These are phyloP conservation scores for Ceyx melanurus DNA, from an alignment of 2,113 vertebrate species.

Conservation along the genomic window DNA sequence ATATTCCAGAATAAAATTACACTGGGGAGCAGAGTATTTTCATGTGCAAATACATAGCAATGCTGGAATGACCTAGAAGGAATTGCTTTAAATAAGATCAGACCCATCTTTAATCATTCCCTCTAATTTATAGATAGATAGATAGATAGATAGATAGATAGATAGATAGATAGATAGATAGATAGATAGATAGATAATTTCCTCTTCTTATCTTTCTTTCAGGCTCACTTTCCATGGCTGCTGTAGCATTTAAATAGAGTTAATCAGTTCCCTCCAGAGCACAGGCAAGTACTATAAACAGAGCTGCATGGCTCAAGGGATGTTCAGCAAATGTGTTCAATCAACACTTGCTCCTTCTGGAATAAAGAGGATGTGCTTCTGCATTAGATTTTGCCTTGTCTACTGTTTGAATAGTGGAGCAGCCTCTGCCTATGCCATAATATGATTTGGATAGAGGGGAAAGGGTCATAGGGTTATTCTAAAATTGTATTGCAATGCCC, in stretches of 20 bases:
- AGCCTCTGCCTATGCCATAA: not conserved
- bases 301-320: conserved; percentile 18
- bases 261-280: conserved; percentile 37
- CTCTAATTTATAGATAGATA: not conserved
- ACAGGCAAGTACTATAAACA: conserved; percentile 32
- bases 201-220: not conserved
- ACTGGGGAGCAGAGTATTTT: not conserved
- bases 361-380: conserved; percentile 31
- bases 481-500: not conserved
- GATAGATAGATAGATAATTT: not conserved
- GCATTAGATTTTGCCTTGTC: not conserved
- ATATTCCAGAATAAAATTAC: not conserved
- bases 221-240: not conserved
- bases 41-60: not conserved
- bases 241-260: conserved; percentile 44
- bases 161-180: not conserved
- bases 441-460: not conserved
- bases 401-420: not conserved
- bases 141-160: too few species aligned
- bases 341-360: conserved; percentile 35
- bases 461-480: not conserved
- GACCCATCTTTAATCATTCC: not conserved
- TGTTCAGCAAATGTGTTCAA: conserved; percentile 39
- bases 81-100: not conserved
- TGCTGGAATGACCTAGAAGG: not conserved